Base-by-base conservation (phyloP, 2,888 invertebrate species). In the Aphelenchoides bicaudatus region DNA sequence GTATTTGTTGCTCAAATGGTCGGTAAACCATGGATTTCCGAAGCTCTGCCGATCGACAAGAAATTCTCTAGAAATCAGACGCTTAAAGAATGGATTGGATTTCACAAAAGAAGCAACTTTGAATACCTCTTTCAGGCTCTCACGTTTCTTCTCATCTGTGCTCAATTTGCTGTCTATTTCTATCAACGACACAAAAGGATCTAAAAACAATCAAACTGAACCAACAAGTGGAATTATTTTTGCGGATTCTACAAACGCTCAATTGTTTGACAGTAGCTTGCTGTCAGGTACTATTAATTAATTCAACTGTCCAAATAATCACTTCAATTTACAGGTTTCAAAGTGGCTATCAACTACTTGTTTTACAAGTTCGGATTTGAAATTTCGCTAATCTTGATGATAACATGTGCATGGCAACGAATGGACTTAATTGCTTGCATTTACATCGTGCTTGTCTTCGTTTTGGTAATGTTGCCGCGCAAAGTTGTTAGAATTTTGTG, bases 341-440 rank as follows among this genome's bases (percentile, higher is more conserved):
- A 92, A 81, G 98, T 90, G 82, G 82, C 96, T 53, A 83, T 89
- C 8, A 43, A 43, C 43, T 43, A 43, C 80, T 88, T 89, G 27
- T 99, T 91, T 82, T 96, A 91, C 81, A 94, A 93, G 80, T 94
- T 96, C 82, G 98, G 98, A 4, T 84, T 91, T 13, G 93, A 94
- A 85, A 88, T 88, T 55, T 88, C 89, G 55, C 83, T 93, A 67
- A 88, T 93, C 71, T 87, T 87, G 47, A 85, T 90, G 28, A 90
- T 91, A 48, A 86, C 88, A 2, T 86, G 90, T 28, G 90, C 96
- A 70, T 90, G 90, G 2, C 87, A 88, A 2, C 86, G 96, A 28
- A 80, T 82, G 68, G 83, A 83, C 66, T 74, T 78, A 6, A 71
- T 80, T 57, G 80, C 80, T 5, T 78, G 80, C 2, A 46, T 83